Conservation (phyloP, 2,797 vertebrate genomes). For the Mormyrus hasselquistii region DNA sequence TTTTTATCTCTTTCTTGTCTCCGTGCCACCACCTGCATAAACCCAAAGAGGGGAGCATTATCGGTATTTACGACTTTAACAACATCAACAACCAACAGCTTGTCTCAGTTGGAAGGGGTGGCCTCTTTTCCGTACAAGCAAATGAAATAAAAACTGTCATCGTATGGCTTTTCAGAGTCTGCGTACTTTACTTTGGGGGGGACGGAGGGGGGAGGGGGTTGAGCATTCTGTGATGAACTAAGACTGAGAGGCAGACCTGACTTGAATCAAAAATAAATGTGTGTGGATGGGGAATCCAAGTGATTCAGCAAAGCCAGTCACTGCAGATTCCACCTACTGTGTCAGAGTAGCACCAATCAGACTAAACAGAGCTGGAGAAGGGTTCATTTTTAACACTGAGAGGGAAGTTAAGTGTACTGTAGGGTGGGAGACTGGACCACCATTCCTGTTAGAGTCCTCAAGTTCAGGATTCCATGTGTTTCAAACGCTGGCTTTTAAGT, state of each 20-base stretch:
- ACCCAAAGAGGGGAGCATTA: conserved; percentile 9
- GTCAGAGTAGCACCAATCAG: background rate
- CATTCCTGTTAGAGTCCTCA: conserved; percentile 4
- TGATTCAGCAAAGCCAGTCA: conserved; percentile 7
- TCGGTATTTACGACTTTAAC: conserved; percentile 40
- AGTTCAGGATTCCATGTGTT: conserved; percentile 46
- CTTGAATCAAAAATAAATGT: background rate
- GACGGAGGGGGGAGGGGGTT: background rate
- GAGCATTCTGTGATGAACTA: background rate
- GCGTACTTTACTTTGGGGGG: background rate
- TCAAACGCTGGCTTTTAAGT: conserved; percentile 42
- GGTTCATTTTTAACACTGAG: background rate
- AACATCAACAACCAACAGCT: conserved; percentile 28
- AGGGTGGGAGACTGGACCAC: background rate
- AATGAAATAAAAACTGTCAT: background rate
- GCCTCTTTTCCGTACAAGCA: conserved; percentile 6
- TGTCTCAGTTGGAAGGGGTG: conserved; percentile 32
- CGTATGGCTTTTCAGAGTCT: background rate
- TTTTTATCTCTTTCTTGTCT: background rate
- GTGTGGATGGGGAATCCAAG: background rate
- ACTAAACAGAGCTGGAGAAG: background rate
- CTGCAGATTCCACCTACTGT: background rate
- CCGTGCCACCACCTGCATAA: background rate
- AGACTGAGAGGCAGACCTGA: background rate
- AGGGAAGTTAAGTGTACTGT: background rate